Conservation (phyloP, 2,797 vertebrate species). For the Chloroceryle amazona region DNA sequence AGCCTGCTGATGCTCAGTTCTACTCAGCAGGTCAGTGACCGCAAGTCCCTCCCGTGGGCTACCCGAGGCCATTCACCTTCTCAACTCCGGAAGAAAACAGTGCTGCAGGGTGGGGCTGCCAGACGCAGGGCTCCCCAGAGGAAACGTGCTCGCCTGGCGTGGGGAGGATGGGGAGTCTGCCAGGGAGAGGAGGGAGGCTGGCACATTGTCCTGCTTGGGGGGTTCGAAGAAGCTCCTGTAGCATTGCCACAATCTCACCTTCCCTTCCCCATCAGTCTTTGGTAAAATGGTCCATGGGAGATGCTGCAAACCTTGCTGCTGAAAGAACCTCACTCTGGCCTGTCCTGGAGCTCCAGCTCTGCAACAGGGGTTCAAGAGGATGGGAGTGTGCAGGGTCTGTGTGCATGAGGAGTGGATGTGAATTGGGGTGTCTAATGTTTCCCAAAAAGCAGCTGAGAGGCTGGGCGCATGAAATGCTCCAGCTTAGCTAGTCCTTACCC, state of each 20-base stretch:
- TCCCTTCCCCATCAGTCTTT: neutral
- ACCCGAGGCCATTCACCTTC: conserved; percentile 23
- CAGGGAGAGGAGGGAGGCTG: neutral
- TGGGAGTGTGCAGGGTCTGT: accelerated
- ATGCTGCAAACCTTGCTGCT: neutral
- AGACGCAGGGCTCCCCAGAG: neutral
- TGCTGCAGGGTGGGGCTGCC: neutral
- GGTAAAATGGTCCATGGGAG: accelerated
- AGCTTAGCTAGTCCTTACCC: neutral
- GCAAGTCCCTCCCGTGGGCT: neutral
- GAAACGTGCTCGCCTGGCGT: neutral
- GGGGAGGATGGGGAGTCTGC: neutral
- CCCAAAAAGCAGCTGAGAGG: neutral
- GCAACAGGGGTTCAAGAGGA: neutral
- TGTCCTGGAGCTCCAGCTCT: neutral
- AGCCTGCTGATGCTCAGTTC: neutral
- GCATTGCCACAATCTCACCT: accelerated
- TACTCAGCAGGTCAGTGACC: neutral
- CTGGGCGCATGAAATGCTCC: neutral
- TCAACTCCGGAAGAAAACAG: conserved; percentile 66
- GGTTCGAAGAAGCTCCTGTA: neutral
- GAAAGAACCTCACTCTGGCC: accelerated
- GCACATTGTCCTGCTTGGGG: accelerated
- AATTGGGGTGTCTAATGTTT: neutral
- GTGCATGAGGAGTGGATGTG: accelerated